Evolutionary conservation across 1,140 invertebrate species (phyloP).

Genomic region (Nasonia longicornis): DNA sequence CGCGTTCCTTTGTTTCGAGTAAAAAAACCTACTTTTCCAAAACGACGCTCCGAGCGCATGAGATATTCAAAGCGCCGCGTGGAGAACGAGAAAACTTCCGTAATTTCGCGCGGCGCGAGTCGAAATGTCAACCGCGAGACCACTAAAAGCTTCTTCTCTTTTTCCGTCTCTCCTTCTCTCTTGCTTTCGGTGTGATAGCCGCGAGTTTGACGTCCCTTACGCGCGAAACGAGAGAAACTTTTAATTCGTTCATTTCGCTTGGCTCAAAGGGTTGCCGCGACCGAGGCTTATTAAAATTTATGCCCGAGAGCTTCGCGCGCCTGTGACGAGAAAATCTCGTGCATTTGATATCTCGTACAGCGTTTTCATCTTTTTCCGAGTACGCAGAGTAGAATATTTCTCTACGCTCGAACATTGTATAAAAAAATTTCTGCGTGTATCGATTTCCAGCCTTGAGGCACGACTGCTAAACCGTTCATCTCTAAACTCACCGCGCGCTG

Average conservation of each 20-base stretch:
- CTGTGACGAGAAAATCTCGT: neutral
- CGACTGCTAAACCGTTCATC: neutral
- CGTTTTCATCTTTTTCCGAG: neutral
- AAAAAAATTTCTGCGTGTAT: neutral
- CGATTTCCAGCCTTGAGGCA: neutral
- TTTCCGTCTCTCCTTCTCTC: neutral
- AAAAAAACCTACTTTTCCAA: neutral
- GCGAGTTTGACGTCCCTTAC: slow-evolving; percentile 37
- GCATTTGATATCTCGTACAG: neutral
- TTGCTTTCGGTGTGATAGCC: neutral
- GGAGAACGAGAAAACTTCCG: slow-evolving; percentile 60
- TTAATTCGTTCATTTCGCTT: slow-evolving; percentile 66
- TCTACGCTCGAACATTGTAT: no score
- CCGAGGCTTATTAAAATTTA: slow-evolving; percentile 66
- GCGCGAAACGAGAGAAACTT: slow-evolving; percentile 59
- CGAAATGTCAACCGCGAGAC: slow-evolving; percentile 66
- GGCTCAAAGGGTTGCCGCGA: slow-evolving; percentile 61
- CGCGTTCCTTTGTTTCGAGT: neutral
- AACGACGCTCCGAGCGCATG: slow-evolving; percentile 33
- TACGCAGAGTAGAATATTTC: no score
- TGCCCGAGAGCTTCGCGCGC: slow-evolving; percentile 40
- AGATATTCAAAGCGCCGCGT: slow-evolving; percentile 51
- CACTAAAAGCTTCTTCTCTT: slow-evolving; percentile 54
- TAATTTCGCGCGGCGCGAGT: slow-evolving; percentile 55
- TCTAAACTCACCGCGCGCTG: slow-evolving; percentile 15